Evolutionary conservation across 2,113 vertebrate genomes (phyloP).

Genomic region (Gasterosteus nipponicus): DNA sequence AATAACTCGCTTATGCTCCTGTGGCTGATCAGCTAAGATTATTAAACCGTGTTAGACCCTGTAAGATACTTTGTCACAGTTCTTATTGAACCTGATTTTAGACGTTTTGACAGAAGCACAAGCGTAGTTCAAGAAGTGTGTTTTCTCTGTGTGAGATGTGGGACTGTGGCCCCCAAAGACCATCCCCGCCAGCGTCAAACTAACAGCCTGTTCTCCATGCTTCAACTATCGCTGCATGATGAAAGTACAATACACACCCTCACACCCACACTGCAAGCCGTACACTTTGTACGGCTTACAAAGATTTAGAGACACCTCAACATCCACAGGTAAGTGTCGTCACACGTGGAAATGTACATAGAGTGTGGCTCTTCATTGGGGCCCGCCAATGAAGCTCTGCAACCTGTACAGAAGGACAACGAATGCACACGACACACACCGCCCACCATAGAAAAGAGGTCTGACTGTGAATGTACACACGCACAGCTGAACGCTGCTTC

Average conservation of each 20-base stretch:
- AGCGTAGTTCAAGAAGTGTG: conserved; percentile 11
- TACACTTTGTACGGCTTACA: conserved; percentile 56
- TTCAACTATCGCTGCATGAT: conserved; percentile 66
- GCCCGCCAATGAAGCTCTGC: conserved; percentile 86
- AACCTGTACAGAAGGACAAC: conserved; percentile 82
- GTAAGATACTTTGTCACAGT: not conserved
- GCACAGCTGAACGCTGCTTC: conserved; percentile 44
- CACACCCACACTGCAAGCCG: conserved; percentile 32
- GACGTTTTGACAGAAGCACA: not conserved
- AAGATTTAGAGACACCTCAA: conserved; percentile 59
- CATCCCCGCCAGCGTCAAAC: conserved; percentile 72
- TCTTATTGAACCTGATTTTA: conserved; percentile 8
- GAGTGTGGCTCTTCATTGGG: conserved; percentile 81
- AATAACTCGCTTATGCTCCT: no score
- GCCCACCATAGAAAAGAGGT: conserved; percentile 32
- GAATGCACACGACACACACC: conserved; percentile 15
- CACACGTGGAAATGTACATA: conserved; percentile 41
- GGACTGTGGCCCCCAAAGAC: conserved; percentile 47
- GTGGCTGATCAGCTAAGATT: not conserved
- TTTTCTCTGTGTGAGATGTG: conserved; percentile 7
- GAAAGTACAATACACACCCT: conserved; percentile 8
- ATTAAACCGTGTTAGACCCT: not conserved
- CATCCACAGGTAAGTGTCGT: conserved; percentile 23
- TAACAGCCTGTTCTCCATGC: conserved; percentile 55
- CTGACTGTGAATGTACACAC: conserved; percentile 43